Percentiles rank a stretch among this genome's conserved stretches.
Conservation (phyloP, 53 echinoderm and acorn worm species). For the Crossaster papposus region DNA sequence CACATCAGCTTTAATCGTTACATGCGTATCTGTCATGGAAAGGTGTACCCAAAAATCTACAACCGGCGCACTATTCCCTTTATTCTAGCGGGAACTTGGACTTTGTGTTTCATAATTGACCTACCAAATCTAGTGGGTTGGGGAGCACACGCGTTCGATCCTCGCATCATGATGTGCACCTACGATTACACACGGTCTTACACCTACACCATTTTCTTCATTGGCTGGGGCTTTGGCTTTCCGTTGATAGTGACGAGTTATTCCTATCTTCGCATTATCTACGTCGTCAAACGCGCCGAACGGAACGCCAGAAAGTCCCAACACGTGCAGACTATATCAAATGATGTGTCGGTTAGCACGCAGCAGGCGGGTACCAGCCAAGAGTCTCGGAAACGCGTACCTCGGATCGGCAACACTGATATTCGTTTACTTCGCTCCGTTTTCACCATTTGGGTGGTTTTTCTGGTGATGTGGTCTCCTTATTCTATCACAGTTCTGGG, state of each 20-base stretch:
- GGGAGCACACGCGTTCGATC: conserved; percentile 83
- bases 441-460: conserved; percentile 76
- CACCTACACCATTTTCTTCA: conserved; percentile 81
- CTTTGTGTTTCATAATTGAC: conserved; percentile 78
- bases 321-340: conserved; percentile 20
- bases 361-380: conserved; percentile 6
- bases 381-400: not conserved
- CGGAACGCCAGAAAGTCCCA: conserved; percentile 38
- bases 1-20: conserved; percentile 83
- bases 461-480: conserved; percentile 86
- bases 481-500: conserved; percentile 73
- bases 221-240: conserved; percentile 62
- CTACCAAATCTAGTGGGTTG: conserved; percentile 84
- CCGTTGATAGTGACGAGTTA: conserved; percentile 69
- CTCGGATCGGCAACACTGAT: conserved; percentile 30
- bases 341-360: not conserved
- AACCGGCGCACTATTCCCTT: conserved; percentile 73
- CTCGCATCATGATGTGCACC: conserved; percentile 79
- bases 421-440: conserved; percentile 72
- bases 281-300: conserved; percentile 40
- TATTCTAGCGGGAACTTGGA: conserved; percentile 71
- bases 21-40: conserved; percentile 79
- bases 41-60: conserved; percentile 69
- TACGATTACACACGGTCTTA: conserved; percentile 78
- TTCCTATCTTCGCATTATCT: conserved; percentile 74